These are phyloP conservation scores for Strigamia crassipes DNA, from an alignment of 2,888 invertebrate species.

Conservation along the genomic window DNA sequence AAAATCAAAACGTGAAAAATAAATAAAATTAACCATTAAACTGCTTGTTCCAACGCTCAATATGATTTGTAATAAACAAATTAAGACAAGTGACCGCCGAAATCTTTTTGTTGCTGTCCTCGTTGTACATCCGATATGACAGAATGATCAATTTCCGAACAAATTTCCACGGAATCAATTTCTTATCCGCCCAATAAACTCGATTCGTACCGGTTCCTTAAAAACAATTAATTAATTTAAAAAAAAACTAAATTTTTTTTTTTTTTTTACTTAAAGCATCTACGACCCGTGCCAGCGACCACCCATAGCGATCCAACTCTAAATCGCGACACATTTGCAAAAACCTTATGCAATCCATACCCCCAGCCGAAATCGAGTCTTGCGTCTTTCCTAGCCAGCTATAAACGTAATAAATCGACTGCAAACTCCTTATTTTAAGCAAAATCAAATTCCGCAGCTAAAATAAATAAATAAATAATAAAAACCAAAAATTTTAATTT, in stretches of 20 bases:
- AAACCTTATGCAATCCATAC: neutral
- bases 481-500: too few relatives aligned
- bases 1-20: neutral
- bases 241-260: too few relatives aligned
- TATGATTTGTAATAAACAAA: neutral
- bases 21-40: neutral
- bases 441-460: constrained; percentile 12
- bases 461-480: neutral
- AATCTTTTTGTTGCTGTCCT: neutral
- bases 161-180: neutral
- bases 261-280: neutral
- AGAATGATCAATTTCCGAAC: neutral
- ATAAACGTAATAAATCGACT: neutral
- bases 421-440: neutral
- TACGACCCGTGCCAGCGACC: neutral
- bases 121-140: neutral
- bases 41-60: neutral
- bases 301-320: neutral
- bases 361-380: neutral
- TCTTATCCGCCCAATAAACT: neutral
- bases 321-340: constrained; percentile 11
- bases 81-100: neutral
- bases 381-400: neutral
- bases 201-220: neutral
- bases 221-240: neutral